phyloP scores from a whole-genome alignment of 2,797 vertebrate species.

The Acrossocheilus wenchowensis region DNA sequence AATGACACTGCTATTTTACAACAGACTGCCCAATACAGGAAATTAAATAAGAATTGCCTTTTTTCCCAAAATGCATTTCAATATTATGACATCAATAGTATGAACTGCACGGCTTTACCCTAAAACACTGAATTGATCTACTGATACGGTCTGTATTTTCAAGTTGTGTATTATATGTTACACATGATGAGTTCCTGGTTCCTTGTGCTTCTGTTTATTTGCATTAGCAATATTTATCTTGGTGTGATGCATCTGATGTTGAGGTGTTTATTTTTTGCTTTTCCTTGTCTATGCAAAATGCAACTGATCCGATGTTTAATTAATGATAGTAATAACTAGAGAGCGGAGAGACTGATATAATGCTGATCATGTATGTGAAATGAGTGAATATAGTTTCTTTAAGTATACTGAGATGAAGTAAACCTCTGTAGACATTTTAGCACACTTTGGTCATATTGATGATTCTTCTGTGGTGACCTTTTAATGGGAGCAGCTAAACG shows the following conservation, averaged over 20 bases:
- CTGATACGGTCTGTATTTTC: neutral
- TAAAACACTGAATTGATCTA: neutral
- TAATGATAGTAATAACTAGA: neutral
- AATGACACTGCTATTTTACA: neutral
- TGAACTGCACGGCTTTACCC: neutral
- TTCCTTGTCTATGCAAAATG: conserved; percentile 16
- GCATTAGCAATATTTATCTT: conserved; percentile 1
- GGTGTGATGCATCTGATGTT: neutral
- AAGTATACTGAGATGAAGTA: neutral
- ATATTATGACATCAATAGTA: neutral
- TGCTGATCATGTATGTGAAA: neutral
- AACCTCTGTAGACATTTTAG: neutral
- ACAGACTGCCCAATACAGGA: neutral
- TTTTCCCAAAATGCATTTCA: neutral
- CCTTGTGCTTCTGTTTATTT: neutral
- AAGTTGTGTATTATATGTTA: neutral
- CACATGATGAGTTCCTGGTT: neutral
- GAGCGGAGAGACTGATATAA: neutral
- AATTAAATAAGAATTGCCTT: neutral
- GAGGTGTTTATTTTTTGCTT: neutral
- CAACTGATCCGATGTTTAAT: neutral
- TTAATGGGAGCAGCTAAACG: neutral
- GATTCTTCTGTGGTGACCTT: neutral
- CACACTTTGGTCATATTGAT: neutral
- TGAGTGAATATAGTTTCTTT: neutral